phyloP scores from a whole-genome alignment of 2,113 vertebrate genomes.

The Choloepus hoffmanni region DNA sequence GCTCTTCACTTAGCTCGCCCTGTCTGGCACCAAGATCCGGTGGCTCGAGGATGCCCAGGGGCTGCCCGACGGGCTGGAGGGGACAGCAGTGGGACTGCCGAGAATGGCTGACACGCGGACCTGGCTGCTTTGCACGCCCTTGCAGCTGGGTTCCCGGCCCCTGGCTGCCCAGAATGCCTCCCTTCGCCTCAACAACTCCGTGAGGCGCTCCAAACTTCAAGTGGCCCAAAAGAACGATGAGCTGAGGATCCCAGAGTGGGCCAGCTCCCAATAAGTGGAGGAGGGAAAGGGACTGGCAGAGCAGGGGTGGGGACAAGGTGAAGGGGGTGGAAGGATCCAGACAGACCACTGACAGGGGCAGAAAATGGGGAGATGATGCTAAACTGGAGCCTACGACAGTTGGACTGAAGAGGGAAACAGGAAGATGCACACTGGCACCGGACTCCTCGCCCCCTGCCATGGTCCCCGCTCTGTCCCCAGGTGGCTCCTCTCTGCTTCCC shows the following conservation, averaged over 20 bases:
- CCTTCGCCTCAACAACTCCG: slow-evolving; percentile 98
- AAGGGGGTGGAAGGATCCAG: neutral
- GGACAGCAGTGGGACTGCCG: slow-evolving; percentile 86
- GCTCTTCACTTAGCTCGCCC: slow-evolving; percentile 97
- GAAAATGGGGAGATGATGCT: neutral
- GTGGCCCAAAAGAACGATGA: slow-evolving; percentile 98
- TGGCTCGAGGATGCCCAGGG: slow-evolving; percentile 96
- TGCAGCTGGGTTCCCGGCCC: slow-evolving; percentile 98
- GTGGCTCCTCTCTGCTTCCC: neutral
- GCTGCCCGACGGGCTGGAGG: slow-evolving; percentile 83
- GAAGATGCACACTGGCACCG: neutral
- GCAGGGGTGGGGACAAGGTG: neutral
- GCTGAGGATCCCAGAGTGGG: slow-evolving; percentile 96
- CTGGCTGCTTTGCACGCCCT: slow-evolving; percentile 98
- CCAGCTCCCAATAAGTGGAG: slow-evolving; percentile 76
- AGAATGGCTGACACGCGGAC: slow-evolving; percentile 90
- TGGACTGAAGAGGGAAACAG: slow-evolving; percentile 13
- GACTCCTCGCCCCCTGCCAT: neutral
- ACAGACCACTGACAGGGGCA: slow-evolving; percentile 1
- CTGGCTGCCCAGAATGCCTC: slow-evolving; percentile 97
- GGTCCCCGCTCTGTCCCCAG: neutral
- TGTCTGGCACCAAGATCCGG: slow-evolving; percentile 99
- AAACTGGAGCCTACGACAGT: neutral
- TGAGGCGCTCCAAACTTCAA: slow-evolving; percentile 97
- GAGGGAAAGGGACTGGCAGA: too few species aligned